These are phyloP conservation scores for Apis dorsata DNA, from an alignment of 1,140 invertebrate genomes.

Conservation along the genomic window DNA sequence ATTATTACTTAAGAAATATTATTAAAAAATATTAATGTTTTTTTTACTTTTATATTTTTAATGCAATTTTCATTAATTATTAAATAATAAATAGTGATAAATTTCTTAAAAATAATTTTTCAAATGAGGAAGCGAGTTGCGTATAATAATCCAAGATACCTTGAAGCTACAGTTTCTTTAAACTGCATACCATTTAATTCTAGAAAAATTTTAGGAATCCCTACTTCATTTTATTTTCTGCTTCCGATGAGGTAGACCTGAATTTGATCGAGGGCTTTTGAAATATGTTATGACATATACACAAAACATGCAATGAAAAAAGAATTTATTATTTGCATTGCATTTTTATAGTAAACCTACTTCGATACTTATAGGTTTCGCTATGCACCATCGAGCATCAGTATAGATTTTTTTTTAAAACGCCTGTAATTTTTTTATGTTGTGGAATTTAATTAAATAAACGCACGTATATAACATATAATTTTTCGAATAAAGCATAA, in stretches of 20 bases:
- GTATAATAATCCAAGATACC: conserved; percentile 57
- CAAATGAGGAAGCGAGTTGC: conserved; percentile 18
- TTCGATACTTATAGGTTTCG: conserved; percentile 30
- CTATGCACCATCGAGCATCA: conserved; percentile 27
- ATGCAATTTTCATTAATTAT: conserved; percentile 47
- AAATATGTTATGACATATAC: conserved; percentile 14
- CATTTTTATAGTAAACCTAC: conserved; percentile 32
- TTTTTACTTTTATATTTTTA: conserved; percentile 10
- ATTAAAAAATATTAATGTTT: conserved; percentile 33
- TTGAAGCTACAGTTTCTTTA: conserved; percentile 69
- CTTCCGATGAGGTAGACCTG: conserved; percentile 69
- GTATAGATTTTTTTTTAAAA: conserved; percentile 13
- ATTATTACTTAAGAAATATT: conserved; percentile 24
- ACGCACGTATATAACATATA: conserved; percentile 4
- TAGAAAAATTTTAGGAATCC: conserved; percentile 53
- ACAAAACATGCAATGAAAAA: conserved; percentile 27
- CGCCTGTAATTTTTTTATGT: neutral
- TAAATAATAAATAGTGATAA: conserved; percentile 62
- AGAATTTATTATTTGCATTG: conserved; percentile 39
- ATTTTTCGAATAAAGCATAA: conserved; percentile 22
- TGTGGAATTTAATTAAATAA: conserved; percentile 9
- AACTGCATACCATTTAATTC: conserved; percentile 63
- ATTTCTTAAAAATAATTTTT: conserved; percentile 56
- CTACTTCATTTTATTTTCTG: conserved; percentile 51
- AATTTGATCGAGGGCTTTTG: conserved; percentile 46